Evolutionary conservation across 1,140 invertebrate species (phyloP), one percentile per base, ranked within the genome.

Genomic region (Caenorhabditis tropicalis): DNA sequence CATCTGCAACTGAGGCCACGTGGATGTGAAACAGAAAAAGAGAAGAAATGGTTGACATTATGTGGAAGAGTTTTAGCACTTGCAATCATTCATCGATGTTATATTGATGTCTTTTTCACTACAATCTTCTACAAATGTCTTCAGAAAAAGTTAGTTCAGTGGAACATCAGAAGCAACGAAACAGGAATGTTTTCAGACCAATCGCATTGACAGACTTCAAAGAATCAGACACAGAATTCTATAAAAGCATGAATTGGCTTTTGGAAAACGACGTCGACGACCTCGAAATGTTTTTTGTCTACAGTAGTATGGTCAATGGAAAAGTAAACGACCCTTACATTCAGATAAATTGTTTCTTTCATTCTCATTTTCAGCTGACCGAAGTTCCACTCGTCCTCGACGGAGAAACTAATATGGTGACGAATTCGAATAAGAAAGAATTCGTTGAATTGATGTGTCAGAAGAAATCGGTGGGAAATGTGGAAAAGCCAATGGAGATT

Each of bases 271-370:
- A 74, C 65, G 65, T 74, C 36, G 65, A 43, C 21, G 21, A 12
- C 65, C 65, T 74, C 43, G 65, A 74, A 43, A 74, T 74, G 65
- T 74, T 21, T 12, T 74, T 74, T 74, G 65, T 74, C n/a, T 74
- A 74, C 36, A 74, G 65, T 43, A 74, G 65, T 74, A 43, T 74
- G 33, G 65, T 74, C 65, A 74, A 74, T 74, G 65, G 65, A 74
- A 39, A 74, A 74, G 65, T 43, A 29, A 46, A 29, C 43, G 65
- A 74, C 65, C 65, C 21, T n/a, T n/a, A n/a, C 29, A 43, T 24
- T 43, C 36, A 43, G 10, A 33, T 12, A 9, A 39, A 24, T 36
- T 74, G 33, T 19, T 43, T 46, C 6, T 31, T 24, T n/a, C 39
- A 36, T 6, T 56, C 24, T 16, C n/a, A 36, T 9, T 74, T 74